Conservation (phyloP, 2,888 invertebrate species). For the Stenodera caucasica region DNA sequence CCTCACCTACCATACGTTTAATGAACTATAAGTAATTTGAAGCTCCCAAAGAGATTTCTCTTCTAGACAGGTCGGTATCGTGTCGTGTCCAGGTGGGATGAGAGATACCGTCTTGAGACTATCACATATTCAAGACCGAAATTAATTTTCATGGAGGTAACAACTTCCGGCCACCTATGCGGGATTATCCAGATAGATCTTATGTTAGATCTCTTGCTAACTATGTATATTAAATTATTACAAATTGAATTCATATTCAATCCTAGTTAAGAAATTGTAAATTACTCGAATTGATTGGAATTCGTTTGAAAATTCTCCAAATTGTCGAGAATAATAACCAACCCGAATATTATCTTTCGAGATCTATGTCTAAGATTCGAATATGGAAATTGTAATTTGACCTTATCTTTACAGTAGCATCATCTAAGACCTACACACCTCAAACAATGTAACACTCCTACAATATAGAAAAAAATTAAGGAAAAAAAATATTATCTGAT, state of each 20-base stretch:
- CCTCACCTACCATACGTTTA: conserved; percentile 4
- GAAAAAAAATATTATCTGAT: conserved; percentile 15
- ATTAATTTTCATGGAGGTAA: conserved; percentile 19
- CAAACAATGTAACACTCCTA: conserved; percentile 17
- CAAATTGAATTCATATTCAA: no score
- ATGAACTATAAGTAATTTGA: conserved; percentile 7
- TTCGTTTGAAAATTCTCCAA: no score
- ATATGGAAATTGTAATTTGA: conserved; percentile 43
- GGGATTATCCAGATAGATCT: conserved; percentile 22
- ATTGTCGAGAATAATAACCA: no score
- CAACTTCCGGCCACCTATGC: conserved; percentile 37
- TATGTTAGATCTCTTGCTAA: no score
- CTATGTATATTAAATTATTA: no score
- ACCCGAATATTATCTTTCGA: conserved; percentile 12
- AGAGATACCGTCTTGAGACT: conserved; percentile 2
- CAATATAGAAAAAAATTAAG: background rate
- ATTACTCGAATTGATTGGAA: no score
- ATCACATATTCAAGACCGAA: conserved; percentile 8
- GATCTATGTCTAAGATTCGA: conserved; percentile 27
- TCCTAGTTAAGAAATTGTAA: no score
- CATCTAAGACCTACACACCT: conserved; percentile 21
- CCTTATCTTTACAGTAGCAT: conserved; percentile 42
- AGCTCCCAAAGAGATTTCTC: conserved; percentile 8
- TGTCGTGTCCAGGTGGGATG: conserved; percentile 8
- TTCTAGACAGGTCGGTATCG: conserved; percentile 8